phyloP scores from a whole-genome alignment of 2,113 vertebrate genomes.

The Fukomys damarensis region DNA sequence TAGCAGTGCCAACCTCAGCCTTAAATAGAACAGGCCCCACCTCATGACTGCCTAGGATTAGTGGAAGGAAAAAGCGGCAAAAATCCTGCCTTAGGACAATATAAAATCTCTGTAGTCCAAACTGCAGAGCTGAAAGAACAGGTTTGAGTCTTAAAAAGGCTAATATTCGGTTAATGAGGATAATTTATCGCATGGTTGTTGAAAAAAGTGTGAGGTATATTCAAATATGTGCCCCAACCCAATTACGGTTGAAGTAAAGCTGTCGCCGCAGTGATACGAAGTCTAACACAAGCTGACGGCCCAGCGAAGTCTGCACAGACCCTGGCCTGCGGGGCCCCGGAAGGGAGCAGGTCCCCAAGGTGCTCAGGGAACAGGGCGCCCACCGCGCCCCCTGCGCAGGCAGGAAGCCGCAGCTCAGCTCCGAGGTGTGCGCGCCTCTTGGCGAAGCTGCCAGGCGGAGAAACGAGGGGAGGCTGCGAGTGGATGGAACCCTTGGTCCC shows the following conservation, averaged over 20 bases:
- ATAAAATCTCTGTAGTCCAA: not conserved
- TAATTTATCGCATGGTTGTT: not conserved
- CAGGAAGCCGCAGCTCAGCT: not conserved
- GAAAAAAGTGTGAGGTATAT: not conserved
- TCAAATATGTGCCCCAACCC: too few relatives aligned
- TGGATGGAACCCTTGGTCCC: not conserved
- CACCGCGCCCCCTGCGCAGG: not conserved
- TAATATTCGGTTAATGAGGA: not conserved
- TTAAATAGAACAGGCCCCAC: not conserved
- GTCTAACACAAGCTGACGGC: not conserved
- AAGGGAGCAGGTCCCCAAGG: too few relatives aligned
- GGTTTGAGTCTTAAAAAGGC: not conserved
- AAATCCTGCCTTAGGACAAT: too few relatives aligned
- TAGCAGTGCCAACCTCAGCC: not conserved
- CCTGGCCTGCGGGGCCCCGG: not conserved
- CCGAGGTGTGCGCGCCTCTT: not conserved
- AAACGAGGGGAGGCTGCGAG: not conserved
- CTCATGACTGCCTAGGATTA: too few relatives aligned
- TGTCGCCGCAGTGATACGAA: not conserved
- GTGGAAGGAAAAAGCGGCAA: not conserved
- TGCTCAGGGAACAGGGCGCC: not conserved
- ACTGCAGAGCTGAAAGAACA: not conserved
- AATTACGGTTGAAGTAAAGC: not conserved
- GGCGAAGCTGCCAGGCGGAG: not conserved
- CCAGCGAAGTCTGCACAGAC: not conserved